Base-by-base conservation (phyloP, 2,888 invertebrate species). In the Peribatodes rhomboidaria region DNA sequence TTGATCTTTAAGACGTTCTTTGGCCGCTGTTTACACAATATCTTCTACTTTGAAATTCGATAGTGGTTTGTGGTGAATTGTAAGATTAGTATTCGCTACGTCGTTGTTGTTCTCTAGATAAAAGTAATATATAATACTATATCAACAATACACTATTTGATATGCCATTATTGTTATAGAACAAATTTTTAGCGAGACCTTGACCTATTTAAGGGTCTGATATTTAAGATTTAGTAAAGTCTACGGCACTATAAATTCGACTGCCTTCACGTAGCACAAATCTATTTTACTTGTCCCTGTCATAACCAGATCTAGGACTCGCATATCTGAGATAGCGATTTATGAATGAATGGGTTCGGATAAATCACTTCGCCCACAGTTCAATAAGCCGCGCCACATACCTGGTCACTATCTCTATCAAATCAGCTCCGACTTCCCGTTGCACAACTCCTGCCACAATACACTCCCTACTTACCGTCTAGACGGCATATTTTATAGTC, bases 401-500 rank as follows among this genome's bases (percentile, higher is more conserved):
- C 50, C 50, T 35, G n/a, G 35, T 33, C 10, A 27, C 18, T 52
- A 60, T 60, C 60, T 52, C 18, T 22, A 53, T 54, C 42, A 41
- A 41, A 59, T 50, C 59, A 65, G 49, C 31, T 14, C 56, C 20
- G 18, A 39, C 44, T 60, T 65, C 50, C 59, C 16, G n/a, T 55
- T 59, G 46, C 54, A 55, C 59, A 59, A 55, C 37, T 59, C 49
- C 37, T 49, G 14, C 13, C 44, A 58, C 46, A 63, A 53, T 52
- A 42, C 33, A 58, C 47, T 46, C 2, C 18, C 2, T 42, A 33
- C 37, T 44, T 44, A 6, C 1, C 22, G 70, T 72, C 70, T 72
- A 70, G 72, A 72, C 72, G 49, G 59, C 63, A 69, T 68, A 69
- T 68, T 67, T 70, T 72, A 72, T n/a, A 58, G 22, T 44, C 60